Evolutionary conservation across 92 coral and sea anemone genomes (phyloP), one percentile per base, ranked within the genome.

Genomic region (Palythoa grandiflora): DNA sequence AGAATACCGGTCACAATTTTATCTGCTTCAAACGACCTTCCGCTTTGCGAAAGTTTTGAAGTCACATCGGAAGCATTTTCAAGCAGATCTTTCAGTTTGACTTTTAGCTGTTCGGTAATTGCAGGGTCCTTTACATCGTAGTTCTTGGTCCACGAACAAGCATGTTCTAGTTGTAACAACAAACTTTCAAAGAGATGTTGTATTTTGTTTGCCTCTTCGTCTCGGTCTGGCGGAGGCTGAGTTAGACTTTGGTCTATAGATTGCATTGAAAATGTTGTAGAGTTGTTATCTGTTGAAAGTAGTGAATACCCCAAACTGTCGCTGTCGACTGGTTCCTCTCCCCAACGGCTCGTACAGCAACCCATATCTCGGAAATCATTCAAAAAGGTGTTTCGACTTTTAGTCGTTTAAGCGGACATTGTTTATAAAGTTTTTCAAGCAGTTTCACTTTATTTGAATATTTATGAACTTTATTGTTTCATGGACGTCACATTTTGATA

Each of bases 31-130:
- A 47, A 5, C 28, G 83, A 92, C 47, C 89, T 77, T 75, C 78
- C 86, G 71, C 79, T 93, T 71, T 52, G 81, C 0, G 84, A 73
- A 60, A 94, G 79, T 48, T 87, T 73, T 21, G 94, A 91, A 92
- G 90, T 94, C 83, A 93, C 98, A 12, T 93, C 87, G 0, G 98
- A 84, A 0, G 96, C 96, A 7, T 92, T 84, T 39, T 93, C 90
- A 3, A 94, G 60, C 19, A 94, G 14, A 20, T 92, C 96, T 16
- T 51, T 85, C 17, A 93, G 17, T 65, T 93, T 94, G 1, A 84
- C 75, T 48, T 93, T 88, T 9, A 91, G 65, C 66, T 91, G 87
- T 70, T 90, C 81, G 4, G 84, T 76, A 38, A 84, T 57, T 7
- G 28, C 17, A 47, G 38, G 36, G 20, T 91, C 91, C 1, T 88